Base-by-base conservation (phyloP, 1,140 invertebrate genomes). In the Dryas iulia region DNA sequence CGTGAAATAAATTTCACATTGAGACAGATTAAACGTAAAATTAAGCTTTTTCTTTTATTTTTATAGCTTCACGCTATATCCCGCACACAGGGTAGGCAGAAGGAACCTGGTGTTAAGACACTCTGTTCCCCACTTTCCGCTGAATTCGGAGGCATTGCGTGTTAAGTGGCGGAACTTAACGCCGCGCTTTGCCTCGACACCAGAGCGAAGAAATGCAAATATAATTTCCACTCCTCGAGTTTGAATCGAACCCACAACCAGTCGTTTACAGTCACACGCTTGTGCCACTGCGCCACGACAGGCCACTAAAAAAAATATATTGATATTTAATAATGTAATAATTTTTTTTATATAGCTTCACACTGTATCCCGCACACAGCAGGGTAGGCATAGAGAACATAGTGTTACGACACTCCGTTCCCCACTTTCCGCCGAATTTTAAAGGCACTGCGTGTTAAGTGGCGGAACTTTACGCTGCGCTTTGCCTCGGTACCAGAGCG, bases 361-460 rank as follows among this genome's bases (percentile, higher is more conserved):
- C 1, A 0, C 12, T 39, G n/a, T 14, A 1, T 35, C 10, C 30
- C 10, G 30, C 14, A 35, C n/a, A n/a, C 6, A 35, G n/a, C n/a
- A n/a, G n/a, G 1, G 1, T 12, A 1, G 1, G 6, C 14, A n/a
- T 1, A 1, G 3, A 11, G n/a, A n/a, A n/a, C n/a, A n/a, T 0
- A 35, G 33, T 35, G 33, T 39, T 14, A 39, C n/a, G 12, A 7
- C 12, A 14, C 33, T 39, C n/a, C 2, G 3, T 14, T 35, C 2
- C n/a, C 0, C 1, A 0, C n/a, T 1, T 6, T 14, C n/a, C n/a
- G n/a, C n/a, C n/a, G n/a, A n/a, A n/a, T n/a, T n/a, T n/a, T n/a
- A n/a, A n/a, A n/a, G n/a, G n/a, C 12, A 35, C 11, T 14, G 1
- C 12, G 1, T 35, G 33, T 35, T 35, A 1, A 35, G n/a, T 35